Percentiles rank a stretch among this genome's conserved stretches.
Conservation (phyloP, 2,797 vertebrate genomes). For the Artibeus jamaicensis region DNA sequence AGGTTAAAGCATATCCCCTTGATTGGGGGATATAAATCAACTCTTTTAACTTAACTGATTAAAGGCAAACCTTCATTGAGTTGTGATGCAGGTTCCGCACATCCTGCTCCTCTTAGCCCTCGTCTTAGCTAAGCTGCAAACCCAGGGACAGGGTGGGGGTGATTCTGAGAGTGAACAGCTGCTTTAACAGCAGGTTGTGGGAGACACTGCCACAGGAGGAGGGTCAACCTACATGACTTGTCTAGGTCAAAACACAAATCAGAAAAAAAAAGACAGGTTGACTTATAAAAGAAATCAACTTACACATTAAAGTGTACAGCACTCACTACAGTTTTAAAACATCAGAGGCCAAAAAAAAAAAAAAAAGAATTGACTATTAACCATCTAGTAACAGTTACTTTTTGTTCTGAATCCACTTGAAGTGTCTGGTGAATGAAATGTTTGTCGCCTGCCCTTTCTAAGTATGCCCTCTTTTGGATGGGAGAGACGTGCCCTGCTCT, state of each 20-base stretch:
- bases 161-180: not conserved
- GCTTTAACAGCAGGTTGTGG: not conserved
- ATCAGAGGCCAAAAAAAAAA: not conserved
- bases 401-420: not conserved
- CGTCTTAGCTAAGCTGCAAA: not conserved
- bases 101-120: not conserved
- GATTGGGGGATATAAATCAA: not conserved
- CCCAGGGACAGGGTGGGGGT: not conserved
- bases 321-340: not conserved
- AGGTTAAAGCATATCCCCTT: not conserved
- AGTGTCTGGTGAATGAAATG: not conserved
- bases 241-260: constrained; percentile 4
- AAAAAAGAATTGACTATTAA: not conserved
- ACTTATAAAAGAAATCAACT: not conserved
- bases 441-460: not conserved
- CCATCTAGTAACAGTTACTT: not conserved
- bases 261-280: not conserved
- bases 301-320: not conserved
- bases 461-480: not conserved
- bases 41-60: not conserved
- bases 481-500: not conserved
- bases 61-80: not conserved
- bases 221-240: not conserved
- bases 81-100: not conserved
- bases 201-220: not conserved